Base-by-base conservation (phyloP, 2,113 vertebrate species). In the Thalassoma bifasciatum region DNA sequence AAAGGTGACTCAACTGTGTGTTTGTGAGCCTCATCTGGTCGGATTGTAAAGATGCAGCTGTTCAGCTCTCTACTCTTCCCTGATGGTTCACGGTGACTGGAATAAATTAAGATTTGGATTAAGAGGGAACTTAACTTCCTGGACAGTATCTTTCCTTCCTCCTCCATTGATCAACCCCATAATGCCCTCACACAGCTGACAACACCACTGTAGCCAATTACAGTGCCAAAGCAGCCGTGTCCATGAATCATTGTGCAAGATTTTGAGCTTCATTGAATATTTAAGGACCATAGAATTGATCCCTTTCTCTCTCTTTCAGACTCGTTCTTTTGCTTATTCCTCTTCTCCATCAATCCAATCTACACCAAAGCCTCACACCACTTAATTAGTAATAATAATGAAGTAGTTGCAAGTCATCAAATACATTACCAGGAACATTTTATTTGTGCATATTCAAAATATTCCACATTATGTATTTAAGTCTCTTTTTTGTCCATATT, bases 171-270 rank as follows among this genome's bases (percentile, higher is more conserved):
- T 34, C 2, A 59, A 13, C 8, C 36, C 65, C 34, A 34, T 9
- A 16, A 38, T 21, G 24, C 51, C 36, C 26, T 22, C 60, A 66
- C 49, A 40, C 22, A 34, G 34, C 66, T 81, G 49, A 67, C 58
- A 69, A 50, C 51, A 30, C 58, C 24, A 52, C 75, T 81, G 76
- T 89, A 79, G 75, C 82, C 80, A 86, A 79, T 90, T 88, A 87
- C 77, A 34, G 40, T 62, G 52, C 69, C 77, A 81, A 81, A 79
- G 76, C 76, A 84, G 72, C 42, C 30, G 51, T 79, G 76, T 92
- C 80, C 90, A 75, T 86, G 75, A 78, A 40, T 76, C 81, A 70
- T 89, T 89, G 89, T 91, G 78, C 75, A 46, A 74, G 72, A 57
- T 82, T 64, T 79, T 37, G 73, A 66, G 87, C 85, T 75, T 88